A percentile compares a stretch with the other conserved stretches of the same genome.
Evolutionary conservation across 2,797 vertebrate species (phyloP).

Genomic region (Lacerta agilis): DNA sequence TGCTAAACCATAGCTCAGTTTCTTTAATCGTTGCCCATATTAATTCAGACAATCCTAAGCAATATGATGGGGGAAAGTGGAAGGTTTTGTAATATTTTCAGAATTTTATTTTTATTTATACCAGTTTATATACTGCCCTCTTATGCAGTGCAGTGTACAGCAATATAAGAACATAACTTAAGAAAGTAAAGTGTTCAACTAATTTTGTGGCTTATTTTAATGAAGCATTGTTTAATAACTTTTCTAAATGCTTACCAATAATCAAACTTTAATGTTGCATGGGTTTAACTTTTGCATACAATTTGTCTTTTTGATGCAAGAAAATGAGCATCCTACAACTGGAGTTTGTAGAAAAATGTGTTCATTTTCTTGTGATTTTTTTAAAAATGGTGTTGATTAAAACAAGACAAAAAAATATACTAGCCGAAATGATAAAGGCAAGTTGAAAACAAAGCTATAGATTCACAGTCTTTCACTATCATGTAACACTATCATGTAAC

Average conservation of each 20-base stretch:
- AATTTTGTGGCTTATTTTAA: neutral
- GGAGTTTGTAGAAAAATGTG: constrained; percentile 62
- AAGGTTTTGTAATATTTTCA: neutral
- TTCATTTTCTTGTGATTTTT: constrained; percentile 20
- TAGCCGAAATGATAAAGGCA: constrained; percentile 26
- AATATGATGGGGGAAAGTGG: neutral
- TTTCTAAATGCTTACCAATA: neutral
- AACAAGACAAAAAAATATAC: neutral
- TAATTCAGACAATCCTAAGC: neutral
- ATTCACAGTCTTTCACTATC: constrained; percentile 14
- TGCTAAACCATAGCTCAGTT: neutral
- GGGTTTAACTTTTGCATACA: neutral
- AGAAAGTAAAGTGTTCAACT: neutral
- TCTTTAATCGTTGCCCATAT: neutral
- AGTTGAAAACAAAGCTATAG: neutral
- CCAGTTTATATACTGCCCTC: too few species aligned
- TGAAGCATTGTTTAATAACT: neutral
- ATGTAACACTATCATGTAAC: constrained; percentile 51
- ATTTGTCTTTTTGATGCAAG: constrained; percentile 46
- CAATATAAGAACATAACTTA: too few species aligned
- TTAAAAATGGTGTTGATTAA: neutral
- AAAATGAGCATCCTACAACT: constrained; percentile 53
- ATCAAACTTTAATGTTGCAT: neutral
- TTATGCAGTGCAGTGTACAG: too few species aligned
- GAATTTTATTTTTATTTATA: neutral